phyloP scores from a whole-genome alignment of 2,113 vertebrate species.

The Parus major region DNA sequence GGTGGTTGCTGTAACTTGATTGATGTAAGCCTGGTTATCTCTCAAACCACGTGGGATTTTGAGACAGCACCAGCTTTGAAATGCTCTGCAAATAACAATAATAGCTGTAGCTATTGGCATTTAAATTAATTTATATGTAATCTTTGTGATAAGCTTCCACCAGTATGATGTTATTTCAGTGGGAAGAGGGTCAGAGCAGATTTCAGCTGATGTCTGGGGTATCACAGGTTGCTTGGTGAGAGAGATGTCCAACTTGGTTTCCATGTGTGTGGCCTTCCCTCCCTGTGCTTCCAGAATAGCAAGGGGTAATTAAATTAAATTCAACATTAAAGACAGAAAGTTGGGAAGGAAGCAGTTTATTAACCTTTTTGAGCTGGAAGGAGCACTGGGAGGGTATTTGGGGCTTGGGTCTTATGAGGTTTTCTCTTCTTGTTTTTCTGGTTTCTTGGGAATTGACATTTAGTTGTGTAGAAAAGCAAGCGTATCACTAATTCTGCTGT shows the following conservation, averaged over 20 bases:
- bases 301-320: neutral
- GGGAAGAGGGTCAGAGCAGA: neutral
- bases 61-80: neutral
- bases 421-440: neutral
- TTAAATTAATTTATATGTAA: neutral
- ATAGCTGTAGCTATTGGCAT: neutral
- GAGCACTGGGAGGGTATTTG: neutral
- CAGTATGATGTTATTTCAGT: neutral
- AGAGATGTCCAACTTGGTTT: neutral
- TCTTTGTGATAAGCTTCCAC: neutral
- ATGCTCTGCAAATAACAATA: neutral
- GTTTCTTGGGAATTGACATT: neutral
- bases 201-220: neutral
- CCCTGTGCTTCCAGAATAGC: neutral
- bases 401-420: neutral
- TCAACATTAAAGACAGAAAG: neutral
- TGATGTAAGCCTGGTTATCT: neutral
- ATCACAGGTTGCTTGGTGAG: neutral
- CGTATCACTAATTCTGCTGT: neutral
- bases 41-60: neutral
- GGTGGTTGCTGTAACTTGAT: neutral
- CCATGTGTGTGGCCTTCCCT: neutral
- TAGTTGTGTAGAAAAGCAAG: constrained; percentile 1
- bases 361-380: neutral
- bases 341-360: neutral